These are phyloP conservation scores for Calameuta filiformis DNA, from an alignment of 2,888 invertebrate species.

Conservation along the genomic window DNA sequence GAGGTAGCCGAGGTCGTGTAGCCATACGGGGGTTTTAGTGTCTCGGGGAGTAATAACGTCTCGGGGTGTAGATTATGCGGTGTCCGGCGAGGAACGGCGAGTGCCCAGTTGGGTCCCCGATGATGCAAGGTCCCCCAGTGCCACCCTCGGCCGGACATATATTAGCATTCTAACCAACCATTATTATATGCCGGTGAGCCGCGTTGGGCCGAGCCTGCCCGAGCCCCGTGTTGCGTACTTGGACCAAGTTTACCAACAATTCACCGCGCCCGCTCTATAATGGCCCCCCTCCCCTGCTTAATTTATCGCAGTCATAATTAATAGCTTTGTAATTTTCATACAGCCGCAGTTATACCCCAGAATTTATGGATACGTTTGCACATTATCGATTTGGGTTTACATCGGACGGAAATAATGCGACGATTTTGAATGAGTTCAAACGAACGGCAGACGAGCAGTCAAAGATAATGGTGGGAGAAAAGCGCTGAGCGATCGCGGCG, in stretches of 20 bases:
- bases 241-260: constrained; percentile 67
- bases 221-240: constrained; percentile 62
- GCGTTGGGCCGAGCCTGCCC: constrained; percentile 54
- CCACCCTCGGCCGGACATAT: constrained; percentile 63
- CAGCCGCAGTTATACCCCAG: constrained; percentile 38
- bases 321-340: constrained; percentile 67
- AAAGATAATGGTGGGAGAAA: not conserved
- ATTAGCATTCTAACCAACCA: constrained; percentile 66
- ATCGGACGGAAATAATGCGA: constrained; percentile 1
- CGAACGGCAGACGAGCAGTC: not conserved
- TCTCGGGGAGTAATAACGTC: constrained; percentile 64
- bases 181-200: constrained; percentile 66
- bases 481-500: not conserved
- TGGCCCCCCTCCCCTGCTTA: constrained; percentile 61
- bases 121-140: constrained; percentile 65
- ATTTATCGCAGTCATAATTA: constrained; percentile 66
- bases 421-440: not conserved
- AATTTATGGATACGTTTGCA: constrained; percentile 56
- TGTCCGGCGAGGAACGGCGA: constrained; percentile 61
- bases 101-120: constrained; percentile 65
- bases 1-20: not conserved
- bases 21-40: constrained; percentile 53
- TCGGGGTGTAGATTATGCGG: constrained; percentile 63
- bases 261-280: constrained; percentile 64
- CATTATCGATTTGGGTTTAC: constrained; percentile 50